Evolutionary conservation across 2,888 invertebrate genomes (phyloP), one percentile per base, ranked within the genome.

Genomic region (Xestia sexstrigata): DNA sequence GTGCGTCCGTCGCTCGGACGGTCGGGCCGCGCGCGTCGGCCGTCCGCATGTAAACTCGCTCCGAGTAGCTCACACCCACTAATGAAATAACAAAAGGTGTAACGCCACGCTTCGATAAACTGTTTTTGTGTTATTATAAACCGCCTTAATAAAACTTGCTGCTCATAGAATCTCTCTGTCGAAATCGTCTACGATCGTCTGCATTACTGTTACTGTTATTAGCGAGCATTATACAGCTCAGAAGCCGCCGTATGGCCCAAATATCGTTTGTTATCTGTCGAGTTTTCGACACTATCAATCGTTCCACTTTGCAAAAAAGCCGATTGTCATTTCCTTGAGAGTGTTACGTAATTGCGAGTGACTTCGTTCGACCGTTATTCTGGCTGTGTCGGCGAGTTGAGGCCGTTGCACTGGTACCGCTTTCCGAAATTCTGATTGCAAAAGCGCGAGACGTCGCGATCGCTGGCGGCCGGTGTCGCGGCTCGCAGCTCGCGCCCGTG

Each of bases 381-480:
- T 86, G 87, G 80, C 87, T 80, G 83, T 81, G 87, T 82, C 82
- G 83, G 87, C 80, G 90, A 86, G 87, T 86, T 87, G 87, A 89
- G 91, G 92, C 92, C 90, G 88, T 91, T 93, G 92, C 93, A 90
- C 91, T 85, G 90, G 89, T 89, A 91, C 89, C 90, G 92, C 92
- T 94, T 93, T 93, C 92, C 92, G 94, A 94, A 94, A 94, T 91
- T 92, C 86, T 87, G 91, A 92, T 93, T 94, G 94, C 94, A 93
- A 93, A 94, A 94, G 92, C 89, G 89, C 89, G 88, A 90, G 91
- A 86, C 92, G 89, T 88, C 86, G 80, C 84, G 80, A 82, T 78
- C 78, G 86, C 86, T 89, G 81, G 87, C 88, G 86, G 86, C 82
- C 87, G 83, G 90, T 90, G 88, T 89, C 89, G 89, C 78, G 84